Base-by-base conservation (phyloP, 2,113 vertebrate genomes). In the Pongo abelii region DNA sequence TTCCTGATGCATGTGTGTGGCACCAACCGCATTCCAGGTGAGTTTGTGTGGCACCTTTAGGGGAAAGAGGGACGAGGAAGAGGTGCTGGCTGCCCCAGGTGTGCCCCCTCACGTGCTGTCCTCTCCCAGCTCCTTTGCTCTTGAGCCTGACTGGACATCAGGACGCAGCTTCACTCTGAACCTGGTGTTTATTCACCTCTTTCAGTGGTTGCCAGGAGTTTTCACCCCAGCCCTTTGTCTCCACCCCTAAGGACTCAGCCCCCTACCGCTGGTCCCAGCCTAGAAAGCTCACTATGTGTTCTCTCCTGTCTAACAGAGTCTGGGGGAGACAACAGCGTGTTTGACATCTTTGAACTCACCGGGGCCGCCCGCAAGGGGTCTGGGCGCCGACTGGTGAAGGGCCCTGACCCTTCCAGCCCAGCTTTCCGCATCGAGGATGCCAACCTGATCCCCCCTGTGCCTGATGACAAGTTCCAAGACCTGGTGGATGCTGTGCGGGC, bases 381-480 rank as follows among this genome's bases (percentile, higher is more conserved):
- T 0, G 99, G 99, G 78, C 99, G 99, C 78, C 98, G 98, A 48
- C 96, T 99, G 93, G 99, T 99, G 43, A 99, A 99, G 98, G 99
- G 99, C 35, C 99, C 98, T 0, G 99, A 99, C 92, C 98, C 99
- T 3, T 99, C 99, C 98, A 99, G 99, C 98, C 99, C 99, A 2
- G 99, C 99, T 69, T 99, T 99, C 97, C 99, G 99, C 93, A 99
- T 99, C 52, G 99, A 99, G 88, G 99, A 99, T 92, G 99, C 99
- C 93, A 99, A 99, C 98, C 98, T 99, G 98, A 99, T 99, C 97
- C 99, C 99, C 97, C 96, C 99, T 2, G 97, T 99, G 84, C 99
- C 99, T 23, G 99, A 99, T 46, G 98, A 98, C 79, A 99, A 99
- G 98, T 99, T 99, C 98, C 99, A 99, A 98, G 99, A 99, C 99